A percentile compares a stretch with the other conserved stretches of the same genome.
phyloP scores from a whole-genome alignment of 1,140 invertebrate genomes.

The Lepidotrigona ventralis region DNA sequence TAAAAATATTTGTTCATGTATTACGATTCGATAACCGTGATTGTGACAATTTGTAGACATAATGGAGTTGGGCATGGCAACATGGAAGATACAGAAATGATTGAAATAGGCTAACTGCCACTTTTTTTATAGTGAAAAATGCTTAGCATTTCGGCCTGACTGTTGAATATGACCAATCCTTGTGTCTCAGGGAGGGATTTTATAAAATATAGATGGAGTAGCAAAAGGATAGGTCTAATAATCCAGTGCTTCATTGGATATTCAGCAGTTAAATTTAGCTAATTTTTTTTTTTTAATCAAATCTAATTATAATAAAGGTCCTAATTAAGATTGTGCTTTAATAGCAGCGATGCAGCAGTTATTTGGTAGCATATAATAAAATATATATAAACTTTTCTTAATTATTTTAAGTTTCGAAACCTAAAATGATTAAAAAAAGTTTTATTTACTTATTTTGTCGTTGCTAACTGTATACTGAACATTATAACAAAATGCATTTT shows the following conservation, averaged over 20 bases:
- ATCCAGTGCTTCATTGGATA: slow-evolving; percentile 56
- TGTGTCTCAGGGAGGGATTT: slow-evolving; percentile 69
- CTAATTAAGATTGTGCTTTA: slow-evolving; percentile 63
- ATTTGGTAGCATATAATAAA: slow-evolving; percentile 50
- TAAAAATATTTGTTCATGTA: background rate
- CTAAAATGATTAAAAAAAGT: slow-evolving; percentile 23
- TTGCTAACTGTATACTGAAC: slow-evolving; percentile 31
- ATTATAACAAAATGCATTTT: slow-evolving; percentile 32
- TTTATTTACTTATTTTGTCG: slow-evolving; percentile 46
- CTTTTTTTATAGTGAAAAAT: slow-evolving; percentile 59
- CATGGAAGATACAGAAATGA: slow-evolving; percentile 76
- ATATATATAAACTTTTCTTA: slow-evolving; percentile 10
- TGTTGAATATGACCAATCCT: slow-evolving; percentile 65
- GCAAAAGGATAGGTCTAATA: slow-evolving; percentile 52
- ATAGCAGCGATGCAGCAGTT: slow-evolving; percentile 56
- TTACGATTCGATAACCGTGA: slow-evolving; percentile 11
- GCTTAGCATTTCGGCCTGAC: slow-evolving; percentile 63
- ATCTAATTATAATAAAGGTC: slow-evolving; percentile 57
- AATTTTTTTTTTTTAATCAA: slow-evolving; percentile 66
- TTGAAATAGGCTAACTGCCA: slow-evolving; percentile 76
- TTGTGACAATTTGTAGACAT: slow-evolving; percentile 64
- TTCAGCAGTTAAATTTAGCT: slow-evolving; percentile 70
- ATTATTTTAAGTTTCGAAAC: too few relatives aligned
- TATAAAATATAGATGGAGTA: slow-evolving; percentile 64
- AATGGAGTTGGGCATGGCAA: slow-evolving; percentile 70